phyloP scores from a whole-genome alignment of 1,140 invertebrate species.

The Hyles vespertilio region DNA sequence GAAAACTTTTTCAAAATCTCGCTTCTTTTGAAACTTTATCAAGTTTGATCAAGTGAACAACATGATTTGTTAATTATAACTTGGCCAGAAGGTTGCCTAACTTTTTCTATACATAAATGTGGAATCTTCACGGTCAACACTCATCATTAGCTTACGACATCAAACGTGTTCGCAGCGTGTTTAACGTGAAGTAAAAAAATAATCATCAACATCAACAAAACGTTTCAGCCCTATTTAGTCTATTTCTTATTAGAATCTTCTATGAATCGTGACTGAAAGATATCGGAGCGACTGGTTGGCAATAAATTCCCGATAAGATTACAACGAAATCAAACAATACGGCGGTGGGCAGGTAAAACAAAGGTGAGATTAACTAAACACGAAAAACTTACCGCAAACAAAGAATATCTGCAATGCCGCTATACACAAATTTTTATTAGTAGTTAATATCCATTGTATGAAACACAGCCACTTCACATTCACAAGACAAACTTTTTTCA shows the following conservation, averaged over 20 bases:
- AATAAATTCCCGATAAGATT: slow-evolving; percentile 26
- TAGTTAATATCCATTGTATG: slow-evolving; percentile 32
- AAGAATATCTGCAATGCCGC: slow-evolving; percentile 18
- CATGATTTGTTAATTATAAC: too few relatives aligned
- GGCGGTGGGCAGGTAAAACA: slow-evolving; percentile 19
- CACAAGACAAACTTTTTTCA: slow-evolving; percentile 26
- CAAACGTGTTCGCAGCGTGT: slow-evolving; percentile 1
- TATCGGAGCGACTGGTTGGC: slow-evolving; percentile 3
- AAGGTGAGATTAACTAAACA: slow-evolving; percentile 15
- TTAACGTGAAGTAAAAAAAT: background rate
- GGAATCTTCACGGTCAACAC: background rate
- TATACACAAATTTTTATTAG: slow-evolving; percentile 17
- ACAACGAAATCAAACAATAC: slow-evolving; percentile 26
- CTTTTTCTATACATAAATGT: too few relatives aligned
- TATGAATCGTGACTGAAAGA: slow-evolving; percentile 12
- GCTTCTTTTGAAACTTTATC: too few relatives aligned
- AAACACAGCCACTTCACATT: slow-evolving; percentile 28
- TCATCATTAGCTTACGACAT: background rate
- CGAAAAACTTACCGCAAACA: slow-evolving; percentile 24
- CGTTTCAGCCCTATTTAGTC: background rate
- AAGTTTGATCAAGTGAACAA: too few relatives aligned
- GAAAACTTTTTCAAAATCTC: too few relatives aligned
- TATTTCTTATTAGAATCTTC: slow-evolving; percentile 11
- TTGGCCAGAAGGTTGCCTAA: too few relatives aligned
- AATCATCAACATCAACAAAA: background rate